A percentile compares a stretch with the other conserved stretches of the same genome.
Evolutionary conservation across 2,113 vertebrate genomes (phyloP).

Genomic region (Oplegnathus fasciatus): DNA sequence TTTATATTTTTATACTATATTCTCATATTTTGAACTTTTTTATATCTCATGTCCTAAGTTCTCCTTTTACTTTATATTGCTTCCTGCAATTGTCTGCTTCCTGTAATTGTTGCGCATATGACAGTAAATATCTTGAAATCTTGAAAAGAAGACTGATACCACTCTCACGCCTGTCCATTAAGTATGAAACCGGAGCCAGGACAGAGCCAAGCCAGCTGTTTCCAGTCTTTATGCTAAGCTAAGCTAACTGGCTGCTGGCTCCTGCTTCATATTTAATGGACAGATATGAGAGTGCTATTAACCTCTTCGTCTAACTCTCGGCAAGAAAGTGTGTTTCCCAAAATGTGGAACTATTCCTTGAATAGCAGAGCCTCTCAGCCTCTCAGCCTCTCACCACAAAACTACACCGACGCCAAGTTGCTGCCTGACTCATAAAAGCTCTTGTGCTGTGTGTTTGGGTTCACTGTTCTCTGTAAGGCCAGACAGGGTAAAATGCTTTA

Average conservation of each 20-base stretch:
- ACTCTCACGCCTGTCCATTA: too few relatives aligned
- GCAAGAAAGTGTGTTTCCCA: not conserved
- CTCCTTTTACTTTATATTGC: too few relatives aligned
- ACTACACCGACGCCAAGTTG: not conserved
- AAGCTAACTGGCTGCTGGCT: not conserved
- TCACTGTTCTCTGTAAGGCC: not conserved
- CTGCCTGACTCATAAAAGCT: constrained; percentile 22
- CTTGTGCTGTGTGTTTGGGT: not conserved
- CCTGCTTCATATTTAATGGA: not conserved
- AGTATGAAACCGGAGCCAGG: too few relatives aligned
- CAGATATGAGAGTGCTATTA: not conserved
- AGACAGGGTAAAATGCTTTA: constrained; percentile 34
- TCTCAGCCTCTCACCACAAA: too few relatives aligned
- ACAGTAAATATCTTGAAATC: too few relatives aligned
- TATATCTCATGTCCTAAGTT: too few relatives aligned
- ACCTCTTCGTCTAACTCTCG: not conserved
- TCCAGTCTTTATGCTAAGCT: not conserved
- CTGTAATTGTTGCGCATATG: too few relatives aligned
- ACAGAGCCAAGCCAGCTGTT: not conserved
- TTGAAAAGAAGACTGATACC: too few relatives aligned
- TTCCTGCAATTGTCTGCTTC: too few relatives aligned
- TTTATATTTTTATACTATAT: too few relatives aligned
- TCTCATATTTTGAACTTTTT: too few relatives aligned
- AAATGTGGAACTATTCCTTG: not conserved
- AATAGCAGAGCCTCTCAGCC: not conserved